phyloP scores from a whole-genome alignment of 2,113 vertebrate genomes.

The Podiceps cristatus region DNA sequence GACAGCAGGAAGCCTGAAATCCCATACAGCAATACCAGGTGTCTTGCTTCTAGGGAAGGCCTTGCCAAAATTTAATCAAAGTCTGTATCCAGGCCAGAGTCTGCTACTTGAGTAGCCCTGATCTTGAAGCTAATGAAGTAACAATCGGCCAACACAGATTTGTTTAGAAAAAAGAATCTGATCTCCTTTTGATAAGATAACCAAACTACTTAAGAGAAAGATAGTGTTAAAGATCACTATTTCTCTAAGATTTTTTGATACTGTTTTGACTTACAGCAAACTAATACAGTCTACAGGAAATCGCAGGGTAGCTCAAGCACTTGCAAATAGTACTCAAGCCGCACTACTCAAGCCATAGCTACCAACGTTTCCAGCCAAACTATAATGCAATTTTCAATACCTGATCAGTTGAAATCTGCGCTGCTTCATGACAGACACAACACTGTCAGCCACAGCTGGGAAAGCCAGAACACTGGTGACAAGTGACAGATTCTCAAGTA shows the following conservation, averaged over 20 bases:
- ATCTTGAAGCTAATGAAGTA: background rate
- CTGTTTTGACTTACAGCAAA: background rate
- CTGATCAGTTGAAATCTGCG: background rate
- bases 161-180: background rate
- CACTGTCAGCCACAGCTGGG: background rate
- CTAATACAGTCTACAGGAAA: background rate
- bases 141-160: background rate
- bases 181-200: background rate
- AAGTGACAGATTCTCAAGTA: rapidly evolving
- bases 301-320: background rate
- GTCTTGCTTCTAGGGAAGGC: background rate
- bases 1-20: background rate
- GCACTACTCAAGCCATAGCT: background rate
- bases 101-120: background rate
- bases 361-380: background rate
- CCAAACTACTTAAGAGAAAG: background rate
- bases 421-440: background rate
- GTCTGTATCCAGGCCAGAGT: rapidly evolving
- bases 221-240: background rate
- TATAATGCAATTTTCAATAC: background rate
- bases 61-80: background rate
- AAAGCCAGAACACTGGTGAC: background rate
- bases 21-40: background rate
- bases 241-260: background rate
- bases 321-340: background rate